Conservation (phyloP, 2,888 invertebrate genomes). For the Agrochola lota region DNA sequence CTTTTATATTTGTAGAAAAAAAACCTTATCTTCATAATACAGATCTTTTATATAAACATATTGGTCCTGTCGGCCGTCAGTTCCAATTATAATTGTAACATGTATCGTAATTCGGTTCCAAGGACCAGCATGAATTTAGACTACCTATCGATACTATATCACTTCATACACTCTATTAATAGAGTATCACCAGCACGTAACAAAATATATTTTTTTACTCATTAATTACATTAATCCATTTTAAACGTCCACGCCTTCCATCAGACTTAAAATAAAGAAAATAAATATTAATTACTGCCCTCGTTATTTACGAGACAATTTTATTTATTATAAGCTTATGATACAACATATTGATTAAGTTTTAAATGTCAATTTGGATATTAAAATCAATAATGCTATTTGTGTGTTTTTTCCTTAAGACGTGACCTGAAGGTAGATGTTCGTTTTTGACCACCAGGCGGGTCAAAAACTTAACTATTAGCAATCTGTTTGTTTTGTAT, state of each 20-base stretch:
- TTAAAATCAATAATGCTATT: slow-evolving; percentile 41
- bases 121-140: background rate
- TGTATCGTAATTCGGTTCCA: background rate
- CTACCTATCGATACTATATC: background rate
- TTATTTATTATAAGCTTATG: slow-evolving; percentile 47
- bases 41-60: no score
- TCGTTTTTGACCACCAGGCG: no score
- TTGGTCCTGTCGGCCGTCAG: no score
- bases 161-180: background rate
- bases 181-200: slow-evolving; percentile 12
- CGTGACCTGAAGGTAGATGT: background rate
- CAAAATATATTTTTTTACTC: no score
- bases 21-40: no score
- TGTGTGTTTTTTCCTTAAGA: slow-evolving; percentile 7
- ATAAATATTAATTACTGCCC: slow-evolving; percentile 37
- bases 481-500: background rate
- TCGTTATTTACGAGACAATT: slow-evolving; percentile 49
- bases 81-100: no score
- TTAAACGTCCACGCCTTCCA: slow-evolving; percentile 29
- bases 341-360: slow-evolving; percentile 46
- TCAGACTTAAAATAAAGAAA: slow-evolving; percentile 32
- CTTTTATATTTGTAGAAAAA: no score
- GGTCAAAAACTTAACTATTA: no score
- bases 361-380: slow-evolving; percentile 58
- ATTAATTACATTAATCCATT: slow-evolving; percentile 45